Evolutionary conservation across 2,797 vertebrate species (phyloP), one percentile per base, ranked within the genome.

Genomic region (Acropternis orthonyx): DNA sequence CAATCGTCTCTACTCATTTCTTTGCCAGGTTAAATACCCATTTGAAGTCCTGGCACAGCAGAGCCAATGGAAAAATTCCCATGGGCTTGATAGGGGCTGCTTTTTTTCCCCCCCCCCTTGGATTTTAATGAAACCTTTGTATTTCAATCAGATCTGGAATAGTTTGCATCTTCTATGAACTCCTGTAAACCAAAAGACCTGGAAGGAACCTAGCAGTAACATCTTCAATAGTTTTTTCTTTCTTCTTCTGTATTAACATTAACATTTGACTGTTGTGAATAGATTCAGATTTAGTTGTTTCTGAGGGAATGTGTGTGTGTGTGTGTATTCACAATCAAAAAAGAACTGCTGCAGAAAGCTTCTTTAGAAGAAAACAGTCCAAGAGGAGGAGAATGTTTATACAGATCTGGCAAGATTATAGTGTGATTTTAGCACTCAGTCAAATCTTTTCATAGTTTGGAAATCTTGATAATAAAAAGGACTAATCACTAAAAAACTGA

Each of bases 171-270:
- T 62, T 78, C 62, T 65, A 15, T 75, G 82, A 72, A 66, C 43
- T 81, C 39, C 20, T 15, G 5, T 65, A 88, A 85, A 55, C 14
- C 21, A 51, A 39, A 89, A 51, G 69, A 75, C 37, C 46, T 72
- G 37, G 28, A 84, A 88, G 46, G 58, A 89, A 51, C 18, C 34
- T 41, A 55, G 13, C 9, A 52, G 23, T 97, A 95, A 97, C 97
- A 94, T 96, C 91, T 78, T 93, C 65, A 26, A 36, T 90, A 95
- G 97, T 91, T 96, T 97, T 98, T 86, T 34, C 94, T 94, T 95
- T 94, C 91, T 97, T 97, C 97, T 96, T 98, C 96, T 92, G 93
- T 97, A 96, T 95, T 56, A 80, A 96, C 39, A 97, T 95, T 59
- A 80, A 96, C 93, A 76, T 97, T 97, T 85, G 95, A 89, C 85